A percentile compares a stretch with the other conserved stretches of the same genome.
Evolutionary conservation across 1,140 invertebrate genomes (phyloP).

Genomic region (Uloborus diversus): DNA sequence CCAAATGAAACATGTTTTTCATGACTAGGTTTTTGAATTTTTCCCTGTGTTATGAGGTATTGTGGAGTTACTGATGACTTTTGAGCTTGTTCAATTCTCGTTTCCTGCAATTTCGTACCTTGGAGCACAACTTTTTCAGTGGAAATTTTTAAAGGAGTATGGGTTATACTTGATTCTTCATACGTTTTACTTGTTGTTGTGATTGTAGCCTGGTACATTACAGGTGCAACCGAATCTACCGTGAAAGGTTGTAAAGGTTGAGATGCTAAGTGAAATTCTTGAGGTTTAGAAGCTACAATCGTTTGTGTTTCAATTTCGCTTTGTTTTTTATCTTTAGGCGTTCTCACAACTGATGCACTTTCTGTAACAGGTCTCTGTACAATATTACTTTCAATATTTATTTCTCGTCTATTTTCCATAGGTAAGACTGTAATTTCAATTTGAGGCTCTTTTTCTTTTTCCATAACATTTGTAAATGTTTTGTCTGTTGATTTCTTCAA

Average conservation of each 20-base stretch:
- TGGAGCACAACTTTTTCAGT: too few species aligned
- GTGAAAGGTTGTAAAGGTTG: too few species aligned
- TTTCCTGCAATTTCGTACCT: too few species aligned
- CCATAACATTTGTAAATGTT: neutral
- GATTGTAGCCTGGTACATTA: neutral
- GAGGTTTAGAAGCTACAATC: too few species aligned
- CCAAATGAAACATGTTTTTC: slow-evolving; percentile 12
- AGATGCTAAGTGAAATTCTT: too few species aligned
- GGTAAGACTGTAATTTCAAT: slow-evolving; percentile 15
- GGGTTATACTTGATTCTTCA: neutral
- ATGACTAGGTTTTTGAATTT: neutral
- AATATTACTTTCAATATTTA: slow-evolving; percentile 13
- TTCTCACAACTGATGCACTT: too few species aligned
- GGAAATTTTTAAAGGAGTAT: neutral
- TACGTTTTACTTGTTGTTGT: neutral
- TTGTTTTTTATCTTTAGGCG: too few species aligned
- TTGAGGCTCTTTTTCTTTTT: slow-evolving; percentile 3
- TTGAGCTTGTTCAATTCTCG: too few species aligned
- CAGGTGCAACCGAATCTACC: neutral
- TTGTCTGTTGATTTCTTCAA: neutral
- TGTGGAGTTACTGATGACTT: neutral
- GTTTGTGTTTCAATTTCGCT: too few species aligned
- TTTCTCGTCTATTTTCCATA: slow-evolving; percentile 58
- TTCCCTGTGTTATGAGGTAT: neutral
- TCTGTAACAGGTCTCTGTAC: neutral